Conservation (phyloP, 2,797 vertebrate species). For the Argya squamiceps region DNA sequence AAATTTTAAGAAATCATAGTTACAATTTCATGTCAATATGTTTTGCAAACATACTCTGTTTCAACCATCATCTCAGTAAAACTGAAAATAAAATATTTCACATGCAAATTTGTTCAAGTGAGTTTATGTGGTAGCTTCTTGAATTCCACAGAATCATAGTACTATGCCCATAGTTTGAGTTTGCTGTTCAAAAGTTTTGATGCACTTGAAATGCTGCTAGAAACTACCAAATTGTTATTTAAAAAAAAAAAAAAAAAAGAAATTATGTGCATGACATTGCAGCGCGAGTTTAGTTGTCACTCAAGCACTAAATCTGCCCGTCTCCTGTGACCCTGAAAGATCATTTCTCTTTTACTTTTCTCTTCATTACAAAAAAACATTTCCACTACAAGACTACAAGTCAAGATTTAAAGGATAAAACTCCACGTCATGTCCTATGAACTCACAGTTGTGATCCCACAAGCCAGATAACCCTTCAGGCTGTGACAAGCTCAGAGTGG, state of each 20-base stretch:
- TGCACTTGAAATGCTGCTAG: background rate
- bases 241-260: background rate
- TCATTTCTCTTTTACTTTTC: background rate
- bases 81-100: background rate
- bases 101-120: background rate
- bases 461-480: background rate
- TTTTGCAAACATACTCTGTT: background rate
- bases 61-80: background rate
- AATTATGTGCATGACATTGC: background rate
- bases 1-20: background rate
- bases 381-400: background rate
- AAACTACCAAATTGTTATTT: background rate
- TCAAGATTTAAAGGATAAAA: background rate
- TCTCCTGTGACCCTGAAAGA: background rate
- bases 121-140: background rate
- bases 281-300: background rate
- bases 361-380: background rate
- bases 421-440: fast-evolving
- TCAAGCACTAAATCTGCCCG: background rate
- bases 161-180: background rate
- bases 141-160: background rate
- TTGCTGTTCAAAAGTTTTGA: background rate
- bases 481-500: background rate
- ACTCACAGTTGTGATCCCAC: background rate
- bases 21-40: background rate